These are phyloP conservation scores for Charaxes varanes DNA, from an alignment of 1,140 invertebrate genomes.

Conservation along the genomic window DNA sequence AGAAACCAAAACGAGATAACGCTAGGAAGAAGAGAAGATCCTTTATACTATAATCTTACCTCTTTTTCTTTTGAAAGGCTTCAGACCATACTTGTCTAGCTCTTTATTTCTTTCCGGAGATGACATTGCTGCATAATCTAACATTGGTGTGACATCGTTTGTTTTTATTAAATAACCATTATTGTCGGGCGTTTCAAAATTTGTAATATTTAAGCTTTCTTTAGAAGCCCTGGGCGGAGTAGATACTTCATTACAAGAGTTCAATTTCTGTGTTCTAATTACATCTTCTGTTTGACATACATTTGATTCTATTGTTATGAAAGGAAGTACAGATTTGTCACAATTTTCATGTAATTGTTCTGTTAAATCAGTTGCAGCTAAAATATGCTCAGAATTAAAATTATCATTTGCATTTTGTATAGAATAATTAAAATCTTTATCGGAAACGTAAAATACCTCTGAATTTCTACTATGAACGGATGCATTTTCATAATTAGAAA, in stretches of 20 bases:
- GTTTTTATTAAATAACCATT: constrained; percentile 69
- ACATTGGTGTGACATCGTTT: constrained; percentile 70
- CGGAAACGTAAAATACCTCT: constrained; percentile 47
- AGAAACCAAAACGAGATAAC: too few species aligned
- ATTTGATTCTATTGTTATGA: too few species aligned
- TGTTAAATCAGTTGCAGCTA: too few species aligned
- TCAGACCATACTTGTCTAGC: constrained; percentile 75
- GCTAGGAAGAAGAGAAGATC: too few species aligned
- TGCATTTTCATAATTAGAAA: neutral
- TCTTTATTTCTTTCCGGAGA: constrained; percentile 70
- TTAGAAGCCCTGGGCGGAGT: constrained; percentile 2
- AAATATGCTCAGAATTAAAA: too few species aligned
- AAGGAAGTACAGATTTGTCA: too few species aligned
- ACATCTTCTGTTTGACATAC: too few species aligned
- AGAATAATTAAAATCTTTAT: constrained; percentile 34
- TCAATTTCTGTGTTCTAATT: too few species aligned
- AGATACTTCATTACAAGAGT: neutral
- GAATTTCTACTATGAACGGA: constrained; percentile 28
- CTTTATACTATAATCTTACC: too few species aligned
- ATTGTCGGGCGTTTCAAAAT: constrained; percentile 41
- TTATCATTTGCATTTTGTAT: too few species aligned
- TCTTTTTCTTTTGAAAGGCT: constrained; percentile 74
- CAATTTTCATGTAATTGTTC: too few species aligned
- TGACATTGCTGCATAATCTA: constrained; percentile 71
- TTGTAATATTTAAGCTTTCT: constrained; percentile 4